Percentiles rank a stretch among this genome's conserved stretches.
Evolutionary conservation across 2,888 invertebrate genomes (phyloP).

Genomic region (Trichogramma evanescens): DNA sequence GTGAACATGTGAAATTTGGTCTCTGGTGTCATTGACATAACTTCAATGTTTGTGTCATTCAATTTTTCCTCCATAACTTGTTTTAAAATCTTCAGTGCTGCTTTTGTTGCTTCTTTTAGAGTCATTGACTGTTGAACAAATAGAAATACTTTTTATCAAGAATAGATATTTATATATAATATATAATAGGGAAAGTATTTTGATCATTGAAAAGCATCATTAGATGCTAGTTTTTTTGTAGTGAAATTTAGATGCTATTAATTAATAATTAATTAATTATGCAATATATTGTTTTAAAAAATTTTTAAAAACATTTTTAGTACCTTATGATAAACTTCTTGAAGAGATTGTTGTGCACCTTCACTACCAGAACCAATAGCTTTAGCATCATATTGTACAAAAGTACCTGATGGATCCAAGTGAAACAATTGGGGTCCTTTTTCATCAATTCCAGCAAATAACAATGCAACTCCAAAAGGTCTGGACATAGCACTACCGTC

Average conservation of each 20-base stretch:
- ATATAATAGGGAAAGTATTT: background rate
- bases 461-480: constrained; percentile 97
- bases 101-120: constrained; percentile 83
- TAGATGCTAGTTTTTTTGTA: background rate
- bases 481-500: constrained; percentile 92
- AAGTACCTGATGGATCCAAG: constrained; percentile 99
- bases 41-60: constrained; percentile 94
- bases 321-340: constrained; percentile 60
- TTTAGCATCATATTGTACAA: constrained; percentile 96
- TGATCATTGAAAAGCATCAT: background rate
- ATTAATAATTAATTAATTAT: background rate
- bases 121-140: constrained; percentile 71
- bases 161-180: background rate
- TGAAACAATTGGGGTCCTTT: constrained; percentile 93
- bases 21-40: constrained; percentile 84
- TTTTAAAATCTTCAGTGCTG: constrained; percentile 88
- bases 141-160: constrained; percentile 9
- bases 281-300: background rate
- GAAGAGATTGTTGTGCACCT: constrained; percentile 92
- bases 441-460: constrained; percentile 92
- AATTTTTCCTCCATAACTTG: constrained; percentile 99
- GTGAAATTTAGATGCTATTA: background rate
- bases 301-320: background rate
- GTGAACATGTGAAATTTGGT: constrained; percentile 83
- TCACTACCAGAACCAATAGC: constrained; percentile 99